Base-by-base conservation (phyloP, 64 coral and sea anemone species). In the Montipora foliosa region DNA sequence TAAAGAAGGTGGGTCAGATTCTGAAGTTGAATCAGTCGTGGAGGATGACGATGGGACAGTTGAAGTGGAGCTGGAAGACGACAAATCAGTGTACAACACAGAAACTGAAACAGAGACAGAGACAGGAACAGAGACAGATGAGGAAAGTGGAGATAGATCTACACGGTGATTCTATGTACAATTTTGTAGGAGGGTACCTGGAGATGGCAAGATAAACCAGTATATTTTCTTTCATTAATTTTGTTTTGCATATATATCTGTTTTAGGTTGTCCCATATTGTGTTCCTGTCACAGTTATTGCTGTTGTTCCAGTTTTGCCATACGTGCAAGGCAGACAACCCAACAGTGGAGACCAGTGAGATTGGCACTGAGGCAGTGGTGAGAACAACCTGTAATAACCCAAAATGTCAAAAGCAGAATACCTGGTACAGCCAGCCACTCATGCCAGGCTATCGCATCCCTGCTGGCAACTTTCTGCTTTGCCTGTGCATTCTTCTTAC, bases 381-480 rank as follows among this genome's bases (percentile, higher is more conserved):
- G 21, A 82, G 9, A 8, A 82, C 51, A 51, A 82, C 79, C 12
- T 82, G 79, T 5, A 82, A 82, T 22, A 82, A 82, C 58, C 47
- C 29, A 49, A 82, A 82, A 49, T 82, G 79, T 24, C 79, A 47
- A 22, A 82, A 82, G 79, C 49, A 22, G 19, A 11, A 82, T 51
- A 82, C 46, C 79, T 82, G 79, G 79, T 49, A 55, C 79, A 82
- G 79, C 48, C 79, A 82, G 49, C 79, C 79, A 47, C 49, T 55
- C 79, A 52, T 82, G n/a, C 79, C 79, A 17, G 79, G 79, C 48
- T 55, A 15, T 82, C 47, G 58, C 58, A 55, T 82, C 58, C 79
- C 49, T 82, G 79, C 79, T 51, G 79, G 79, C 46, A 82, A 82
- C 49, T 82, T 82, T 82, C 79, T 82, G n/a, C 44, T 82, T 37